Base-by-base conservation (phyloP, 2,888 invertebrate genomes). In the Chirona hameri region DNA sequence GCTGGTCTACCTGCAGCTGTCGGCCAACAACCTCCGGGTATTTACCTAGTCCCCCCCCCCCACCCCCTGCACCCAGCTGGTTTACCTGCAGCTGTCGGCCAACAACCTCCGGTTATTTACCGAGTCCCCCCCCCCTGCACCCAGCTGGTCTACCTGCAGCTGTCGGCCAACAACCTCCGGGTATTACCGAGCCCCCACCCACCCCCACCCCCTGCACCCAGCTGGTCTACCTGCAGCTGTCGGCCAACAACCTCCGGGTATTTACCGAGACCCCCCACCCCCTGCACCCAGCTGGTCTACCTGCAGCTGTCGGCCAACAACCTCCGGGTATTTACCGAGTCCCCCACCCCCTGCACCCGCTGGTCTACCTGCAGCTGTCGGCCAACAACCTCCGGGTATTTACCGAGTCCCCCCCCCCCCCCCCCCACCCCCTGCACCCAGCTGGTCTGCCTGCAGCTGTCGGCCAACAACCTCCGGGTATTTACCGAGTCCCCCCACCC, bases 201-300 rank as follows among this genome's bases (percentile, higher is more conserved):
- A n/a, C n/a, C n/a, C n/a, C n/a, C n/a, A n/a, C n/a, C n/a, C n/a
- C 39, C 85, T 97, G 97, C 90, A 90, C 91, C 46, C 91, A 92
- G 87, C 84, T 87, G 46, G 85, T 85, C 81, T 86, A 87, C 84
- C 84, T 88, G 10, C 82, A 84, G 57, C 84, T 85, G 39, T 85
- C 85, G 27, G 84, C 84, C n/a, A 85, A 85, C 57, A 83, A 85
- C 81, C 84, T 85, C 31, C 84, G 84, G 84, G 85, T 85, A 80
- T 14, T 21, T 57, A 57, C 57, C 10, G 21, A 3, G 57, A 5
- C 1, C 18, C 15, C 55, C 57, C 57, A 3, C 10, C 57, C 57
- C 57, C 57, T 57, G 57, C 21, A 57, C 14, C 57, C 14, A 21
- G 21, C 57, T 39, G 39, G 39, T 85, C 81, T 86, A 87, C 84